phyloP scores from a whole-genome alignment of 2,888 invertebrate species.

The Scrobipalpa atriplicella region DNA sequence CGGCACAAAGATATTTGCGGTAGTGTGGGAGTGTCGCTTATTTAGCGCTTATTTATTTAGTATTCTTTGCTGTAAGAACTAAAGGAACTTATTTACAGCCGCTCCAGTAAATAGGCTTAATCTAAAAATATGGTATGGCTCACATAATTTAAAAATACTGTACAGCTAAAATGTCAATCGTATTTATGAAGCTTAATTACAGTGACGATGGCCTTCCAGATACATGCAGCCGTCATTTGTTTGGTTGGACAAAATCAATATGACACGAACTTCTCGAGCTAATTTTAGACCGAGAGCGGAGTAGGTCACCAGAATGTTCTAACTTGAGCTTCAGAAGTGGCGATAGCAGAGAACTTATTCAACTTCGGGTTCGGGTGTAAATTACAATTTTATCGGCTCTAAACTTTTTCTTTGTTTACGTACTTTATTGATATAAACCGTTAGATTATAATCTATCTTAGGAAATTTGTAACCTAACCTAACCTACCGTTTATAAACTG shows the following conservation, averaged over 20 bases:
- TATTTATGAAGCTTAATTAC: conserved; percentile 1
- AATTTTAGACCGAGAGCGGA: conserved; percentile 24
- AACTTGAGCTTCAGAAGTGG: background rate
- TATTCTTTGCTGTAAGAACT: too few relatives aligned
- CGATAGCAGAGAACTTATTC: background rate
- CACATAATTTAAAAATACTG: background rate
- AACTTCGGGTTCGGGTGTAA: background rate
- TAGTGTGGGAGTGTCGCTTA: too few relatives aligned
- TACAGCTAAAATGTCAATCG: background rate
- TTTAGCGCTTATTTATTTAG: too few relatives aligned
- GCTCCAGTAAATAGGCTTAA: too few relatives aligned
- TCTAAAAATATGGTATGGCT: too few relatives aligned
- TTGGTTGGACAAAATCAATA: conserved; percentile 27
- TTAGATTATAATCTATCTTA: too few relatives aligned
- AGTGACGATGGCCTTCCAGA: background rate
- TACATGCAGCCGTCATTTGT: background rate
- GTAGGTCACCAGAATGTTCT: conserved; percentile 28
- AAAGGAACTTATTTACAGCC: too few relatives aligned
- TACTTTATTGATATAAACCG: too few relatives aligned
- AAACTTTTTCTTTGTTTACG: background rate
- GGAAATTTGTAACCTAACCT: too few relatives aligned
- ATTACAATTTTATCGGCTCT: background rate
- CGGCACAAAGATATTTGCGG: too few relatives aligned
- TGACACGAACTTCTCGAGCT: conserved; percentile 14
- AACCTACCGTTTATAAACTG: too few relatives aligned